Percentiles rank a stretch among this genome's conserved stretches.
phyloP scores from a whole-genome alignment of 2,888 invertebrate genomes.

The Serrognathus titanus region DNA sequence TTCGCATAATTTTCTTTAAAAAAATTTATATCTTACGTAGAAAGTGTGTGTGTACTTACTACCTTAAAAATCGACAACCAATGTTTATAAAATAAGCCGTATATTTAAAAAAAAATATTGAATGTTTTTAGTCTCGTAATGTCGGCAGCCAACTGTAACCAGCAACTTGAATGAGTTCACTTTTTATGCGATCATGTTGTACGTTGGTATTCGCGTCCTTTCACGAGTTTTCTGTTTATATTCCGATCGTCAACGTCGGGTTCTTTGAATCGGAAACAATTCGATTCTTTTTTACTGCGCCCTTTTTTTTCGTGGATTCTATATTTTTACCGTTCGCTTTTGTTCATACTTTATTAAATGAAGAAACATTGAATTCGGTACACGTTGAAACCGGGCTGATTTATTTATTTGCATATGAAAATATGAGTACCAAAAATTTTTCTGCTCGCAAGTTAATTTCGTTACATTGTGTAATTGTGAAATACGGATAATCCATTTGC shows the following conservation, averaged over 20 bases:
- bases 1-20: too few species aligned
- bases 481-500: too few species aligned
- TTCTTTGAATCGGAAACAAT: slow-evolving; percentile 21
- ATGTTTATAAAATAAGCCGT: slow-evolving; percentile 3
- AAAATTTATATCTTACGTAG: too few species aligned
- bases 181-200: slow-evolving; percentile 2
- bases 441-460: too few species aligned
- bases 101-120: neutral
- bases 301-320: slow-evolving; percentile 10
- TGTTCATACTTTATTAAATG: slow-evolving; percentile 6
- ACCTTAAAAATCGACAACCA: neutral
- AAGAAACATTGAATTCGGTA: too few species aligned
- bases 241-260: slow-evolving; percentile 1
- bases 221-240: slow-evolving; percentile 2
- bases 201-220: slow-evolving; percentile 12
- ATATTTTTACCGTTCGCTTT: slow-evolving; percentile 16
- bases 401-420: too few species aligned
- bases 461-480: too few species aligned
- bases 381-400: too few species aligned
- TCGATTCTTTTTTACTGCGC: slow-evolving; percentile 17
- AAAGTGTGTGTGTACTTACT: too few species aligned
- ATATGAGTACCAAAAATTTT: too few species aligned
- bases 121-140: slow-evolving; percentile 8
- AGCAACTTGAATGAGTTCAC: slow-evolving; percentile 4
- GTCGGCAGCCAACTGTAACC: neutral